Conservation (phyloP, 1,140 invertebrate species). For the Lucilia sericata region DNA sequence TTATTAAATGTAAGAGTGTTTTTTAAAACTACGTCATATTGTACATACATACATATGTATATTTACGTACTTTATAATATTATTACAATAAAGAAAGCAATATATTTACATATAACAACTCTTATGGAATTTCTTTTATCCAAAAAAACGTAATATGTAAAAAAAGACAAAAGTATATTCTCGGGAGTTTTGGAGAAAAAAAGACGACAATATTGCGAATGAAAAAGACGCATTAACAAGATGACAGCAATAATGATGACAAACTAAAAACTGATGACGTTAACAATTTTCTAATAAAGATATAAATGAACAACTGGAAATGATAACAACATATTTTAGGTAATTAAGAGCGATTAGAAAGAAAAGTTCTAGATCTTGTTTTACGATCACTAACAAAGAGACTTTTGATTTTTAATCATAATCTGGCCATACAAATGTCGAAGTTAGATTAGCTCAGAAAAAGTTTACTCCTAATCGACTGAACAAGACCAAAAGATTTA, state of each 20-base stretch:
- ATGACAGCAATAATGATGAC: constrained; percentile 5
- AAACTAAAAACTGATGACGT: not conserved
- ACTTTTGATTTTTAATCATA: no score
- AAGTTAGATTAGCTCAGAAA: no score
- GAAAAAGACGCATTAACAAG: not conserved
- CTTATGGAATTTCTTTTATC: not conserved
- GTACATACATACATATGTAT: no score
- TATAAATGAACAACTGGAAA: not conserved
- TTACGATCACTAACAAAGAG: no score
- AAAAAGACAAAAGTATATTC: not conserved
- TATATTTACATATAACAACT: not conserved
- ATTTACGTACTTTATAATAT: not conserved
- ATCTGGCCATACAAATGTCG: no score
- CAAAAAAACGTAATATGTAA: not conserved
- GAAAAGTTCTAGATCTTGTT: no score
- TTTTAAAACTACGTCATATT: not conserved
- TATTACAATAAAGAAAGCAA: not conserved
- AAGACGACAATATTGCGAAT: not conserved
- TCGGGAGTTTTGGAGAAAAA: not conserved
- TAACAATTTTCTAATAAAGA: not conserved
- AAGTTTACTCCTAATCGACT: no score
- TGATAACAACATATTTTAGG: no score
- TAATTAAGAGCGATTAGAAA: no score
- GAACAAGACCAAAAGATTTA: no score
- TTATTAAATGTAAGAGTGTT: constrained; percentile 60